Evolutionary conservation across 2,797 vertebrate genomes (phyloP).

Genomic region (Labeo calbasu): DNA sequence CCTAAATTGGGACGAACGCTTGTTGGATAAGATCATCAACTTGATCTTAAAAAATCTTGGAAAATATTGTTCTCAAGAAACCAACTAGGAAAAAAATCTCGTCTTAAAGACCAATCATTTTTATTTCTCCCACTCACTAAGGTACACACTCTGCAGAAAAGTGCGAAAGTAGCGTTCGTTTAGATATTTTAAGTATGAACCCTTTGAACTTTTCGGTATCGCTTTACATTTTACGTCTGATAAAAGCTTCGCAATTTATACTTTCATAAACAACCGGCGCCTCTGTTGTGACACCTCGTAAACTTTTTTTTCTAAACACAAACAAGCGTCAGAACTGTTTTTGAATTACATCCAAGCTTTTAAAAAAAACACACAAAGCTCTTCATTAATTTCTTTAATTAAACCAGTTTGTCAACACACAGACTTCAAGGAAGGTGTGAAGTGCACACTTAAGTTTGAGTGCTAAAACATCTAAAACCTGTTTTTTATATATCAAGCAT

Average conservation of each 20-base stretch:
- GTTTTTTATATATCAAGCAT: not conserved
- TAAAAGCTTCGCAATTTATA: not conserved
- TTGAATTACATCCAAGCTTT: not conserved
- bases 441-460: not conserved
- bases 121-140: not conserved
- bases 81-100: not conserved
- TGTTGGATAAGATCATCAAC: not conserved
- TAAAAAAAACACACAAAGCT: not conserved
- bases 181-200: too few relatives aligned
- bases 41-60: not conserved
- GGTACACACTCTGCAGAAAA: not conserved
- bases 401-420: not conserved
- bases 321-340: not conserved
- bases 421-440: slow-evolving; percentile 13
- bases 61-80: not conserved
- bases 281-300: not conserved
- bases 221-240: not conserved
- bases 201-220: too few relatives aligned
- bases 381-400: not conserved
- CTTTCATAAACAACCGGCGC: not conserved
- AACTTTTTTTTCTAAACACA: not conserved
- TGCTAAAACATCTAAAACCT: not conserved
- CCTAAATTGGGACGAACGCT: not conserved
- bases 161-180: too few relatives aligned
- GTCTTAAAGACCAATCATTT: not conserved